Evolutionary conservation across 2,797 vertebrate species (phyloP), one percentile per base, ranked within the genome.

Genomic region (Tadarida brasiliensis): DNA sequence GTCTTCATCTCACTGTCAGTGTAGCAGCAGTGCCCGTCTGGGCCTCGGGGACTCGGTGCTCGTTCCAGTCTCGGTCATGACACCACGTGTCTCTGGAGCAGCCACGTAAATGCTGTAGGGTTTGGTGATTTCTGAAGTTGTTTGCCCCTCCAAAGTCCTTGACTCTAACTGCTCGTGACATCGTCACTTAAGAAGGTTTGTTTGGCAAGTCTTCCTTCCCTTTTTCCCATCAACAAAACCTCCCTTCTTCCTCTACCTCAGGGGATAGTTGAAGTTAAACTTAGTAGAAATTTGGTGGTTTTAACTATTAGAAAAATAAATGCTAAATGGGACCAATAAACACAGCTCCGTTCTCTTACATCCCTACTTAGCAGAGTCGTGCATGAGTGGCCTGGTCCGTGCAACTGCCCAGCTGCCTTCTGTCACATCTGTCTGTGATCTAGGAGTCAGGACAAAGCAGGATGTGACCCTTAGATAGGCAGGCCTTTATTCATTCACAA

Each of bases 271-370:
- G 26, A 74, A 92, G 47, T 92, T 92, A 88, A 76, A 88, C 6
- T 88, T 67, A 81, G 26, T 47, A 39, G 49, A 95, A 82, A 57
- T 77, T 56, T 83, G 26, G 26, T 91, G 20, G 19, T 91, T 83
- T 94, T 86, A 80, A 70, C 44, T 83, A 71, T 84, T 71, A 22
- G 59, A 44, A 82, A 95, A 73, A 81, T 39, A 91, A 91, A 74
- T 87, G 19, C 19, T 59, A 71, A 19, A 15, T 83, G 91, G n/a
- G 11, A 71, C 90, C 28, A 35, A 3, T 89, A 70, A 47, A n/a
- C n/a, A 63, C 2, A 78, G 17, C 7, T 84, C 11, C 5, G 1
- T 67, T 56, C n/a, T 94, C 20, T 80, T 51, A 17, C 51, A 3
- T 70, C 20, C 15, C 28, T 80, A 35, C 19, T 17, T 11, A 26